Conservation (phyloP, 2,797 vertebrate species). For the Anisognathus igniventris region DNA sequence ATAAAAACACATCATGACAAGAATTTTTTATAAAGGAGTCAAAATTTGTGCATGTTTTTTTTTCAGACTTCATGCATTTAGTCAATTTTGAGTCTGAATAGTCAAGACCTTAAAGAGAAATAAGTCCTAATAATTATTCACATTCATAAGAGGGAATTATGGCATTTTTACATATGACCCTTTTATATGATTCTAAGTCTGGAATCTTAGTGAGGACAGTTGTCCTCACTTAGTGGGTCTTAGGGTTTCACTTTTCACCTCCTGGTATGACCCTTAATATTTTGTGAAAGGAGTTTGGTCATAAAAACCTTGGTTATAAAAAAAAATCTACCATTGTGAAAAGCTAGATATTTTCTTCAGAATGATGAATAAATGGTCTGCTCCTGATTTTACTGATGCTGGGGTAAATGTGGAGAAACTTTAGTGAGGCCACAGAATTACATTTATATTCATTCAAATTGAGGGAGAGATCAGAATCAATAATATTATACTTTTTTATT, state of each 20-base stretch:
- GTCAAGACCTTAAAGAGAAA: neutral
- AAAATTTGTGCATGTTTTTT: neutral
- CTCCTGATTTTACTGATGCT: neutral
- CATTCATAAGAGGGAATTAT: neutral
- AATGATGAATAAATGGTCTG: neutral
- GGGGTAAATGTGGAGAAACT: neutral
- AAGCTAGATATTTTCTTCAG: neutral
- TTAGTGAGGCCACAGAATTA: neutral
- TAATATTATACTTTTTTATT: neutral
- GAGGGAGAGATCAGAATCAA: neutral
- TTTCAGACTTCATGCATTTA: neutral
- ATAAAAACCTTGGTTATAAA: neutral
- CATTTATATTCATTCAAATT: neutral
- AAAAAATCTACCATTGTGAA: neutral
- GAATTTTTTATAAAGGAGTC: neutral
- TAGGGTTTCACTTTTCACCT: neutral
- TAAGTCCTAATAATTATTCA: neutral
- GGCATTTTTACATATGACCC: neutral
- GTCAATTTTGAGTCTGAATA: neutral
- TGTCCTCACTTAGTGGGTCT: neutral
- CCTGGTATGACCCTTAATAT: neutral
- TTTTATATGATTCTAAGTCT: neutral
- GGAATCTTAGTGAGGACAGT: neutral
- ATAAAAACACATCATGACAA: fast-evolving
- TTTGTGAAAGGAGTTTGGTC: neutral